Evolutionary conservation across 2,113 vertebrate genomes (phyloP).

Genomic region (Arothron firmamentum): DNA sequence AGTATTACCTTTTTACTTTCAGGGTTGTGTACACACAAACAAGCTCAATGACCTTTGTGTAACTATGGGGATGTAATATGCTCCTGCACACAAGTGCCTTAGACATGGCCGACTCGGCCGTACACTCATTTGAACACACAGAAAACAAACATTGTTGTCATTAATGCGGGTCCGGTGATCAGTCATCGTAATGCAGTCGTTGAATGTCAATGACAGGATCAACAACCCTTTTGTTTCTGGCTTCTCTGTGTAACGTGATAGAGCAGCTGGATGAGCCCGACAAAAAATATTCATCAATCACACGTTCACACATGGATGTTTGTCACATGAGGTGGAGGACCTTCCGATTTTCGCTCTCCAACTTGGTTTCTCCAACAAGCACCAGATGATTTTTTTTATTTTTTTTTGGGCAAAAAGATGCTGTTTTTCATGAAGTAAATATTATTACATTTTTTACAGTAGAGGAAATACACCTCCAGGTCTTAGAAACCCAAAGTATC

Average conservation of each 20-base stretch:
- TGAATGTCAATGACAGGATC: conserved; percentile 38
- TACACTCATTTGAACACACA: conserved; percentile 25
- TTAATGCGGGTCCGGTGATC: conserved; percentile 31
- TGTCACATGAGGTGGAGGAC: background rate
- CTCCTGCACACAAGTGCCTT: conserved; percentile 1
- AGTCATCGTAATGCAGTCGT: conserved; percentile 33
- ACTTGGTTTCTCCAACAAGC: too few relatives aligned
- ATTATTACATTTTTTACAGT: too few relatives aligned
- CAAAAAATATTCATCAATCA: conserved; percentile 15
- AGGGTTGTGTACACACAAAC: conserved; percentile 7
- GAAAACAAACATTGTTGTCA: conserved; percentile 30
- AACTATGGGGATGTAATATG: conserved; percentile 6
- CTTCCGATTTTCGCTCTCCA: too few relatives aligned
- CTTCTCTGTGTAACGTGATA: conserved; percentile 41
- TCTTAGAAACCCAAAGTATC: too few relatives aligned
- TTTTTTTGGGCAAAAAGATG: too few relatives aligned
- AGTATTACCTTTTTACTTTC: conserved; percentile 16
- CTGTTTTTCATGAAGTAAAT: too few relatives aligned
- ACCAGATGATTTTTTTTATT: too few relatives aligned
- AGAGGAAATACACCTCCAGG: too few relatives aligned
- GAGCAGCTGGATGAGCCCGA: conserved; percentile 44
- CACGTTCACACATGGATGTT: background rate
- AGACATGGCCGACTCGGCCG: conserved; percentile 13
- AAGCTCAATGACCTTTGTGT: conserved; percentile 16
- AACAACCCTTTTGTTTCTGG: conserved; percentile 50